Evolutionary conservation across 2,888 invertebrate species (phyloP), one percentile per base, ranked within the genome.

Genomic region (Mythimna impura): DNA sequence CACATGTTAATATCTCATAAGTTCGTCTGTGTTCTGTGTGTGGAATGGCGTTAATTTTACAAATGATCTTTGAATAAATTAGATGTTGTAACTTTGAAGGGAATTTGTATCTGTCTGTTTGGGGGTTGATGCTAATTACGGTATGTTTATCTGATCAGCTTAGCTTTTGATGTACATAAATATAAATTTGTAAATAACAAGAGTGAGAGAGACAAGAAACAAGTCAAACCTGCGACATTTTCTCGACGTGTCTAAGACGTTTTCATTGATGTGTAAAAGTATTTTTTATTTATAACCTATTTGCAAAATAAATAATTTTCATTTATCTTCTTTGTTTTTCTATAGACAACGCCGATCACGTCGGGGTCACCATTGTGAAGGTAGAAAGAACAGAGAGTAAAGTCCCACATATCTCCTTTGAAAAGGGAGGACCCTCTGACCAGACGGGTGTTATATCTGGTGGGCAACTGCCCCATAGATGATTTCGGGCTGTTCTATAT

Each of bases 1-100:
- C 86, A 88, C 77, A 87, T 87, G 87, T 86, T 87, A 82, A 84
- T 82, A 75, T 83, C 82, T 83, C 81, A 85, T 85, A 85, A 82
- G 84, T 85, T 85, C 80, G 68, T 71, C 79, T 81, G 66, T 73
- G 77, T 80, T 79, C 72, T 62, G 75, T 85, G 76, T 76, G 69
- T 61, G 68, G 57, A 77, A 76, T 62, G 40, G 64, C 71, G 75
- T 85, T 84, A 85, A 87, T 87, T 85, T 82, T 81, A 67, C 79
- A 83, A 85, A 86, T 87, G 78, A 85, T 87, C 85, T 87, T 78
- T 85, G 85, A 85, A 86, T 86, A 85, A 78, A 76, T 86, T 77
- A 81, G 60, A 68, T 66, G 78, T 60, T 63, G 66, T 73, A 72
- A 70, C 57, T 62, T 75, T 78, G 66, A 66, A 68, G 68, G 34